These are phyloP conservation scores for Boloria euphrosyne DNA, from an alignment of 2,888 invertebrate species.

Conservation along the genomic window DNA sequence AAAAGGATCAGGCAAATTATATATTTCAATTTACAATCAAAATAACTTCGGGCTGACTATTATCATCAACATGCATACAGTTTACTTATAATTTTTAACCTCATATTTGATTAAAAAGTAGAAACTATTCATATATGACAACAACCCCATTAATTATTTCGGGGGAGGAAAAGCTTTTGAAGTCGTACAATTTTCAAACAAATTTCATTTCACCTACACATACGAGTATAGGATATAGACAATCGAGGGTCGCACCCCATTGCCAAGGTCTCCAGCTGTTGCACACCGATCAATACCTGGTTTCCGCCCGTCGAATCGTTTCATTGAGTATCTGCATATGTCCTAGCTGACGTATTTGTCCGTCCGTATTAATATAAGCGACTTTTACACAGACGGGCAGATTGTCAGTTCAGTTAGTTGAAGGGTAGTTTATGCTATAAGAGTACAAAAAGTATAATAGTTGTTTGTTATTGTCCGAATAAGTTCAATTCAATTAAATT, in stretches of 20 bases:
- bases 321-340: background rate
- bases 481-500: no score
- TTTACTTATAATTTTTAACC: no score
- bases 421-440: no score
- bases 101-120: background rate
- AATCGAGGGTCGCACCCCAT: constrained; percentile 43
- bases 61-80: no score
- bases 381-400: no score
- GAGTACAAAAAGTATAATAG: no score
- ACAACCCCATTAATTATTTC: background rate
- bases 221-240: background rate
- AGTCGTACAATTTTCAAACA: background rate
- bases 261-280: constrained; percentile 51
- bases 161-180: constrained; percentile 3
- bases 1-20: no score
- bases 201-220: background rate
- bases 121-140: background rate
- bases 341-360: background rate
- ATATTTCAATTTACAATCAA: no score
- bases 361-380: no score
- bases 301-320: constrained; percentile 22
- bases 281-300: constrained; percentile 42
- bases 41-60: no score
- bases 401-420: no score
- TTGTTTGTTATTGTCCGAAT: no score